Evolutionary conservation across 2,113 vertebrate genomes (phyloP), one percentile per base, ranked within the genome.

Genomic region (Malurus melanocephalus): DNA sequence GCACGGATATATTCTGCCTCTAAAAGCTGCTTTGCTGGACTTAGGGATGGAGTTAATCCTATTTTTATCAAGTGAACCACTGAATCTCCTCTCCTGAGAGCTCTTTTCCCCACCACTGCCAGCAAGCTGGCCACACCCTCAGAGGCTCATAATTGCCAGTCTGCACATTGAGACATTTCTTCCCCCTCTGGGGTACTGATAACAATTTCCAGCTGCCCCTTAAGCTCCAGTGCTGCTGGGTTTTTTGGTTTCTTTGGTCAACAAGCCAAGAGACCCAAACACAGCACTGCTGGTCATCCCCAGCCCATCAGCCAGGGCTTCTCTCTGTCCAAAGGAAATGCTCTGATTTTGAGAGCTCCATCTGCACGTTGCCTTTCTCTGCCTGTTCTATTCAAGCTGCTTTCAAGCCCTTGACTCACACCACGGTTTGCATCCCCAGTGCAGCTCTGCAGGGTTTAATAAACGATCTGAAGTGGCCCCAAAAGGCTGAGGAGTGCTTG

Each of bases 11-110:
- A 65, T 83, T 80, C 82, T 66, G 53, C 30, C 57, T 53, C 35
- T 51, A 57, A 85, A 73, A 94, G 45, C 35, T 75, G 64, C 66
- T 93, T 75, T 84, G 40, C 66, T 78, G 62, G 83, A 88, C 4
- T 38, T 35, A 30, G 35, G 38, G 32, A 76, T 48, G 13, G 27
- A 83, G 38, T 78, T 71, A 90, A 91, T 62, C 76, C 76, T 66
- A 10, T 57, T 90, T 93, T 80, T 76, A 69, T 69, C 78, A 55
- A 51, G 71, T 32, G 27, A 91, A 73, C 27, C 30, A 57, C 51
- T 38, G 24, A 53, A 38, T 69, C 55, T 73, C 32, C 42, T 6
- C 42, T 87, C 51, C 46, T 43, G 40, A 48, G 51, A 69, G 55
- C n/a, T 85, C 62, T 85, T 81, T 68, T 53, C 46, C 67, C n/a